phyloP scores from a whole-genome alignment of 35 echinoderm and acorn worm species.

The Lytechinus variegatus region DNA sequence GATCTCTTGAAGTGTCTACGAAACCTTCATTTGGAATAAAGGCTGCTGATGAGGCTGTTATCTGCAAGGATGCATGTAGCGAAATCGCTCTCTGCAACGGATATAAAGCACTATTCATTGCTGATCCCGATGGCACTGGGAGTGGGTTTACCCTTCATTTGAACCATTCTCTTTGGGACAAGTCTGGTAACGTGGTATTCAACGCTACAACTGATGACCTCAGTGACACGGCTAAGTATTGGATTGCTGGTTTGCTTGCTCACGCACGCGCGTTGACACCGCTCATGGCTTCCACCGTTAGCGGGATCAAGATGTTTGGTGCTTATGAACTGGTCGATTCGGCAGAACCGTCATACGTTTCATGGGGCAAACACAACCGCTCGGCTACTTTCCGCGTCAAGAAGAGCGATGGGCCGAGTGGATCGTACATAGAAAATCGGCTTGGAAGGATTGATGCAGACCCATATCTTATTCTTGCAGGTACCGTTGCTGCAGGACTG shows the following conservation, averaged over 20 bases:
- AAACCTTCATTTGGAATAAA: slow-evolving; percentile 57
- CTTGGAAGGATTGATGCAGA: slow-evolving; percentile 46
- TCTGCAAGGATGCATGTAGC: slow-evolving; percentile 43
- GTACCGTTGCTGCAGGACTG: slow-evolving; percentile 59
- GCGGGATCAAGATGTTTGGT: slow-evolving; percentile 29
- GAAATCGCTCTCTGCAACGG: slow-evolving; percentile 47
- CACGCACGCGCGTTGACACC: slow-evolving; percentile 54
- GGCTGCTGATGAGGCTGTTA: slow-evolving; percentile 52
- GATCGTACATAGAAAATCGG: slow-evolving; percentile 53
- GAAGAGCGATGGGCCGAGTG: background rate
- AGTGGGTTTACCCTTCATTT: slow-evolving; percentile 54
- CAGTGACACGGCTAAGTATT: slow-evolving; percentile 48
- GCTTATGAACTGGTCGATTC: background rate
- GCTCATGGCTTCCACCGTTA: slow-evolving; percentile 55
- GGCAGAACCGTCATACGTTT: background rate
- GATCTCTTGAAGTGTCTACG: slow-evolving; percentile 2
- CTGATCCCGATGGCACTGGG: background rate
- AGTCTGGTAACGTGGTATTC: background rate
- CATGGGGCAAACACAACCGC: background rate
- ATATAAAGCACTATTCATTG: slow-evolving; percentile 49
- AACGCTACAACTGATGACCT: slow-evolving; percentile 15
- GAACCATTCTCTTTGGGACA: slow-evolving; percentile 58
- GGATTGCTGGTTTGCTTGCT: slow-evolving; percentile 57
- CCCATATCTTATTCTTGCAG: slow-evolving; percentile 62
- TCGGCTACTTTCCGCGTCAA: background rate